Percentiles rank a stretch among this genome's conserved stretches.
Conservation (phyloP, 92 coral and sea anemone genomes). For the Parazoanthus darwini region DNA sequence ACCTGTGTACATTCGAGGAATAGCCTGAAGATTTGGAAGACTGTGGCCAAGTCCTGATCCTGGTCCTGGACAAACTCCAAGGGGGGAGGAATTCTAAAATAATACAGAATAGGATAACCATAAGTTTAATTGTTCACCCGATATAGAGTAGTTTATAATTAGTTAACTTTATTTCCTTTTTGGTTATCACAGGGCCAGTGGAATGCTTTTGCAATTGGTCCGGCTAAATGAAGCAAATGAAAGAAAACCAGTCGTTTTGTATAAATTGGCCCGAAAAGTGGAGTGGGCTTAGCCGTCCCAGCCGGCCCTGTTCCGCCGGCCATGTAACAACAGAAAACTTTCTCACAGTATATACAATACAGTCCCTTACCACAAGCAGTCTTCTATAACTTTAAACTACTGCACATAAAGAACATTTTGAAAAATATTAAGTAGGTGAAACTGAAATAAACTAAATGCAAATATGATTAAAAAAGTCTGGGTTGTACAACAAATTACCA, state of each 20-base stretch:
- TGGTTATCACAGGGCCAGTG: no score
- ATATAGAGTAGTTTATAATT: background rate
- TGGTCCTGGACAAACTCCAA: conserved; percentile 77
- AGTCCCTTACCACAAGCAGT: background rate
- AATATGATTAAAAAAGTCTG: background rate
- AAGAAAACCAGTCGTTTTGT: no score
- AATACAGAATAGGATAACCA: background rate
- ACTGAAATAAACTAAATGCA: background rate
- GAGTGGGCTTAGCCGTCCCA: no score
- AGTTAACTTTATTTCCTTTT: no score
- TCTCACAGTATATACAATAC: background rate
- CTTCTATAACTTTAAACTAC: background rate
- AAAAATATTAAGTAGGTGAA: background rate
- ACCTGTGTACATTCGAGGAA: conserved; percentile 82
- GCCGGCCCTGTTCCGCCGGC: no score
- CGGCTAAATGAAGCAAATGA: no score
- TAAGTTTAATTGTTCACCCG: background rate
- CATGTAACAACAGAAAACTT: background rate
- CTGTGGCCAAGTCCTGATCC: conserved; percentile 91
- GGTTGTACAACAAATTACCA: background rate
- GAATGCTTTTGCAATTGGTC: no score
- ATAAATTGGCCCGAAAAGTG: no score
- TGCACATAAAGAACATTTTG: background rate
- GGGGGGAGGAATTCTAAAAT: conserved; percentile 78
- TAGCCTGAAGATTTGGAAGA: conserved; percentile 94